Evolutionary conservation across 2,113 vertebrate species (phyloP), one percentile per base, ranked within the genome.

Genomic region (Oostethus manadensis): DNA sequence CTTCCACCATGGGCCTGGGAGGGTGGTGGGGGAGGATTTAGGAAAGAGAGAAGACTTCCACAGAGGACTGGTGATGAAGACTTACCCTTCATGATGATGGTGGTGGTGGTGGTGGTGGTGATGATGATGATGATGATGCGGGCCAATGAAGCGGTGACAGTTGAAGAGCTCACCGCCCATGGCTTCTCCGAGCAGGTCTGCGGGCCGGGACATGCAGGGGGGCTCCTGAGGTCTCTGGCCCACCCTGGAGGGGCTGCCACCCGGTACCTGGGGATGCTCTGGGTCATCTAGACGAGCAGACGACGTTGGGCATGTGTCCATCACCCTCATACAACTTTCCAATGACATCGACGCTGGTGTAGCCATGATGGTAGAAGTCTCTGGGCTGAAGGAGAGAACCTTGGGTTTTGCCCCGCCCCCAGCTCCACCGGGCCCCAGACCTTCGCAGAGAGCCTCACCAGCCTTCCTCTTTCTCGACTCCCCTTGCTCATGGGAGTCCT

Each of bases 141-240:
- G 94, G 10, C 93, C 94, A 23, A 99, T 97, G 84, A 99, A 98
- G 42, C 94, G 92, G 0, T 94, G 89, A 71, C 97, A 98, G 89
- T 94, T 98, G 76, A 99, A 99, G 21, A 99, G 86, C 51, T 99
- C 97, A 21, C 90, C 94, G 42, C 94, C 91, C 80, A 98, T 98
- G 33, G 93, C 92, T 65, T 99, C 96, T 17, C 94, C 93, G 10
- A 98, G 92, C 78, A 98, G 98, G 83, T 98, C 95, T 21, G 91
- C 92, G 0, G 93, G 90, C 10, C 93, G 90, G 1, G 94, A 87
- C 33, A 98, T 88, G 68, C 94, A 95, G 45, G 94, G 81, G 0
- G 94, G 92, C 74, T 98, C 96, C 70, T 96, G 94, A 51, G 94
- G 90, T 3, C 91, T 92, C 22, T 92, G 92, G 3, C 87, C 86